Evolutionary conservation across 2,888 invertebrate species (phyloP).

Genomic region (Troilus luridus): DNA sequence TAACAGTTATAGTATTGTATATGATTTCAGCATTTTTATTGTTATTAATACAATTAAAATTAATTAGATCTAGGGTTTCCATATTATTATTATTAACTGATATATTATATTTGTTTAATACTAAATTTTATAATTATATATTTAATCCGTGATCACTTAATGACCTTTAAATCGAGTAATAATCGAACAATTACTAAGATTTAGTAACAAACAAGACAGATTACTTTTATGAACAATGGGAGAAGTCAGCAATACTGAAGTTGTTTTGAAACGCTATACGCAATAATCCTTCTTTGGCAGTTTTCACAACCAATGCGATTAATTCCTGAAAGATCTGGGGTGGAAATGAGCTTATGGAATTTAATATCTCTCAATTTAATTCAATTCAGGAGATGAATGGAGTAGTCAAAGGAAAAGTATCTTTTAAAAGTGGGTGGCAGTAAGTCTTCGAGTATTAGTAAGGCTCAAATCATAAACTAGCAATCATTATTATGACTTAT

Average conservation of each 20-base stretch:
- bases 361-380: neutral
- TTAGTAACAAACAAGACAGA: neutral
- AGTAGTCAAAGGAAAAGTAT: neutral
- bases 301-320: neutral
- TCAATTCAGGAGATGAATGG: neutral
- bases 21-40: too few relatives aligned
- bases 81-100: too few relatives aligned
- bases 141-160: too few relatives aligned
- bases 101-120: too few relatives aligned
- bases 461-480: neutral
- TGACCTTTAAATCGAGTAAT: neutral
- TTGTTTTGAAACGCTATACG: neutral
- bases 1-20: too few relatives aligned
- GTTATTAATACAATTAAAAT: too few relatives aligned
- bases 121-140: too few relatives aligned
- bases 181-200: neutral
- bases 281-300: neutral
- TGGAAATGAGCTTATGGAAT: neutral
- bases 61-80: too few relatives aligned
- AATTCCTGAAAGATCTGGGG: neutral
- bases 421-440: neutral
- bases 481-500: too few relatives aligned
- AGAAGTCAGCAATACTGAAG: neutral
- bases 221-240: neutral
- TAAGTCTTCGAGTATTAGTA: neutral